These are phyloP conservation scores for Pandion haliaetus DNA, from an alignment of 2,113 vertebrate genomes.

Conservation along the genomic window DNA sequence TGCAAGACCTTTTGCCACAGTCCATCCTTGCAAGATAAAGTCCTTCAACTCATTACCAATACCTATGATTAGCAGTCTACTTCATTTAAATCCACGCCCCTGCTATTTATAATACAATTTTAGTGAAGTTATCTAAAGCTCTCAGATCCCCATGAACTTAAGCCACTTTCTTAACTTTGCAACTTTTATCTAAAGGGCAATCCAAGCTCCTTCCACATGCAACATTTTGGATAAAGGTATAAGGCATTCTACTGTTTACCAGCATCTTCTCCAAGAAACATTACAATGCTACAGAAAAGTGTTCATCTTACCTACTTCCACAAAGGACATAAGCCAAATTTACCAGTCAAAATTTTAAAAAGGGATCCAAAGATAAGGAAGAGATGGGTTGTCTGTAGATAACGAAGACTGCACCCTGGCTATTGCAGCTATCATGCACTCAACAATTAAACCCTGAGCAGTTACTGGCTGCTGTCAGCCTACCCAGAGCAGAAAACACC, in stretches of 20 bases:
- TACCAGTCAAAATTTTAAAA: background rate
- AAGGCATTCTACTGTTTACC: background rate
- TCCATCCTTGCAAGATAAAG: background rate
- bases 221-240: background rate
- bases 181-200: background rate
- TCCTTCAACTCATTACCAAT: background rate
- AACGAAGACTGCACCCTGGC: background rate
- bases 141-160: background rate
- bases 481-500: background rate
- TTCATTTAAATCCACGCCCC: background rate
- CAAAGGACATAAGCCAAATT: background rate
- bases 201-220: background rate
- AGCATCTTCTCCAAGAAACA: background rate
- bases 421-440: background rate
- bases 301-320: background rate
- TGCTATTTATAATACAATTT: background rate
- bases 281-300: background rate
- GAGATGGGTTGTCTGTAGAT: background rate
- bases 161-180: background rate
- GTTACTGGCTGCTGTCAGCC: background rate
- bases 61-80: background rate
- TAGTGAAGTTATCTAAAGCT: background rate
- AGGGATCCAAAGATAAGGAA: background rate
- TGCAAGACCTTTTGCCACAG: conserved; percentile 13
- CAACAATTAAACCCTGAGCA: background rate